Evolutionary conservation across 2,888 invertebrate species (phyloP), one percentile per base, ranked within the genome.

Genomic region (Pammene fasciana): DNA sequence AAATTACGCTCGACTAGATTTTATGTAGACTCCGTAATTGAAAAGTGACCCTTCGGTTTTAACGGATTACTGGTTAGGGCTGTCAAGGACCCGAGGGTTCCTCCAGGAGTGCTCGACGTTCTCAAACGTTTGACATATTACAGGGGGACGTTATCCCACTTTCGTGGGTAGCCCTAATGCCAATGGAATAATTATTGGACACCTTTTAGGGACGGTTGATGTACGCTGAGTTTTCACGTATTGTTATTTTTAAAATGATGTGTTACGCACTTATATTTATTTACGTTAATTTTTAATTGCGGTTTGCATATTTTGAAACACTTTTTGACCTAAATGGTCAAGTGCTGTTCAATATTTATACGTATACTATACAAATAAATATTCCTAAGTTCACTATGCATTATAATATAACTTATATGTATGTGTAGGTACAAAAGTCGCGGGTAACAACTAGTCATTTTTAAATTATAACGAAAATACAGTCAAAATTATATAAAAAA

Each of bases 51-150:
- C 89, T 84, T 82, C 79, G 81, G 82, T 82, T 85, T 85, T 83
- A 85, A 82, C 85, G 87, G 86, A 89, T 89, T 89, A 87, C 88
- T 83, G 85, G 85, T 84, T 85, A 87, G 86, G 82, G 80, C 85
- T 86, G 87, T 85, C 88, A 85, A 82, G 86, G 83, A 85, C 75
- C 77, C 76, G 77, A 76, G 78, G 76, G 75, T 75, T 81, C 82
- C 81, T 81, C 78, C 46, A 66, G 70, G 67, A 67, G 65, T 50
- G 45, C 67, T 57, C 54, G 66, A 45, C 45, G 52, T 75, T 73
- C 76, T 76, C 74, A 76, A 75, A 74, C 75, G 73, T 75, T 74
- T 86, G 86, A 87, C 87, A 83, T 86, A 83, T 84, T 77, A 76
- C 77, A 78, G 79, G 84, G 86, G 87, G 80, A 81, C 84, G 87